phyloP scores from a whole-genome alignment of 2,888 invertebrate genomes.

The Stenoptilia bipunctidactyla region DNA sequence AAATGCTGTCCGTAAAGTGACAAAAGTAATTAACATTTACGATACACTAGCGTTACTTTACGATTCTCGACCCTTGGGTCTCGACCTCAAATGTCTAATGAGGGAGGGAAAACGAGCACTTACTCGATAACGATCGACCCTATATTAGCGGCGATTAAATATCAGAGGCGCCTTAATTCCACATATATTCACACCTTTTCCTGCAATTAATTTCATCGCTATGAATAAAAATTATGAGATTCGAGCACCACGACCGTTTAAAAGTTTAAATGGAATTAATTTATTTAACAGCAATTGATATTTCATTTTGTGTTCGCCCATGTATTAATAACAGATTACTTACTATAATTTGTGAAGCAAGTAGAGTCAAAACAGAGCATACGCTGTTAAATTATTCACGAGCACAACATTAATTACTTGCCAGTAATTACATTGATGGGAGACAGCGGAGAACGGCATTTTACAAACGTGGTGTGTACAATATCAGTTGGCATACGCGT shows the following conservation, averaged over 20 bases:
- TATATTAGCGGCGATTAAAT: conserved; percentile 32
- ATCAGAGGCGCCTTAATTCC: conserved; percentile 14
- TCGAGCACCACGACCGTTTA: background rate
- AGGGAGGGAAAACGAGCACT: conserved; percentile 32
- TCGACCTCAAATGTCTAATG: conserved; percentile 33
- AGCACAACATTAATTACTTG: no score
- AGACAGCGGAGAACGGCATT: no score
- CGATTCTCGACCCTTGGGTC: conserved; percentile 44
- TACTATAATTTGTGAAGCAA: no score
- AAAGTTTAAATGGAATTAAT: no score
- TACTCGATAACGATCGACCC: conserved; percentile 37
- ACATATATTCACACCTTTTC: background rate
- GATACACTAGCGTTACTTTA: conserved; percentile 56
- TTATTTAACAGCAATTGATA: no score
- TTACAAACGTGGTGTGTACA: no score
- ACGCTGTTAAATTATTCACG: no score
- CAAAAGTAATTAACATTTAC: conserved; percentile 67
- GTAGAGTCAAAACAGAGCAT: no score
- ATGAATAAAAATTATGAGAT: background rate
- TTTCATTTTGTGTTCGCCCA: no score
- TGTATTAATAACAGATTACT: no score
- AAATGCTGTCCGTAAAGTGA: conserved; percentile 53
- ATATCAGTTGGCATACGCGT: no score
- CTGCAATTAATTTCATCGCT: background rate
- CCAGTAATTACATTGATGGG: no score